phyloP scores from a whole-genome alignment of 2,888 invertebrate genomes.

The Tricholauxania praeusta region DNA sequence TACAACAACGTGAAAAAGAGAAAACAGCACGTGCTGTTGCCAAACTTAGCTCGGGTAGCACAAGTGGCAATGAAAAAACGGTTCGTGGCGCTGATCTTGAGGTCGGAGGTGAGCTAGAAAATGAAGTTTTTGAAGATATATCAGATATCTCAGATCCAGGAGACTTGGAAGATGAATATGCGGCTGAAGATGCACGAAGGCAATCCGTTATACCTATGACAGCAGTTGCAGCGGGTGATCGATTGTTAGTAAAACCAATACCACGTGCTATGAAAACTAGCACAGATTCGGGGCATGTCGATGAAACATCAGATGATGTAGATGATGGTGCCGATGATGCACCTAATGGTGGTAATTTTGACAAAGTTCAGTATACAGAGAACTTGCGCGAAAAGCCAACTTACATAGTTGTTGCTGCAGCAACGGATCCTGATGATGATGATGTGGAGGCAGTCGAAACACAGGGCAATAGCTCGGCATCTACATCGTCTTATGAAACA shows the following conservation, averaged over 20 bases:
- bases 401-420: not conserved
- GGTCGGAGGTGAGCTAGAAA: conserved; percentile 71
- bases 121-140: conserved; percentile 71
- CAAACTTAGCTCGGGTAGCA: conserved; percentile 83
- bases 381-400: too few species aligned
- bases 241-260: conserved; percentile 59
- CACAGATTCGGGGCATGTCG: conserved; percentile 67
- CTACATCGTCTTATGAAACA: conserved; percentile 67
- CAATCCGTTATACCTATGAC: not conserved
- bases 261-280: conserved; percentile 66
- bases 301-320: conserved; percentile 65
- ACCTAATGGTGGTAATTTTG: not conserved
- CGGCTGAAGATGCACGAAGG: not conserved
- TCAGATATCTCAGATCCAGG: conserved; percentile 71
- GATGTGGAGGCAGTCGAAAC: conserved; percentile 9
- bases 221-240: conserved; percentile 38
- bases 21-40: conserved; percentile 88
- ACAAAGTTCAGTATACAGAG: too few species aligned
- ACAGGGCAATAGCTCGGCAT: conserved; percentile 58
- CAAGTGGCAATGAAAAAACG: conserved; percentile 70
- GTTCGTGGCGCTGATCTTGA: conserved; percentile 69
- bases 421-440: conserved; percentile 8
- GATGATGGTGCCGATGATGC: conserved; percentile 46
- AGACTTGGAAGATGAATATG: conserved; percentile 48
- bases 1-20: conserved; percentile 84